Base-by-base conservation (phyloP, 2,797 vertebrate genomes). In the Galagoides demidoff region DNA sequence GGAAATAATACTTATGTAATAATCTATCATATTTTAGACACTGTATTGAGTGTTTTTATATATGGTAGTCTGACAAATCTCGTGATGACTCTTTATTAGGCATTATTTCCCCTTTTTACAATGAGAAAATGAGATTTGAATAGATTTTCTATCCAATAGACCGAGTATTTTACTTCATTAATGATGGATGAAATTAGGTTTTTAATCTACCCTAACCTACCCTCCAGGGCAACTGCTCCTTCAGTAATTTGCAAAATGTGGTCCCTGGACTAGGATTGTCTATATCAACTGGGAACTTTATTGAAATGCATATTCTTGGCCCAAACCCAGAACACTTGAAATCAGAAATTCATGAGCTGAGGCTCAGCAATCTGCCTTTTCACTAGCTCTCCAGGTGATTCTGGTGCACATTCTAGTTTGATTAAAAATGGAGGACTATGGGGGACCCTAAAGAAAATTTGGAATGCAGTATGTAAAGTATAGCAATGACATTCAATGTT, bases 401-500 rank as follows among this genome's bases (percentile, higher is more conserved):
- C 22, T 43, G 7, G 85, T 9, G 9, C 8, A 20, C 8, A 37
- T 13, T 31, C 43, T 59, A 73, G 14, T 55, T 70, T 64, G 16
- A 78, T 93, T 83, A 91, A 96, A 92, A 92, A 87, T 87, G 63
- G 10, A 77, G 31, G 61, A 96, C 39, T 68, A 29, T 49, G 13
- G 34, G 94, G 49, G 27, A 57, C 55, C 74, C 13, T 89, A 73
- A 92, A 90, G 71, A 89, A 43, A 66, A 64, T 52, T 66, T 85
- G 37, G 49, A 93, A 70, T 85, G 20, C 34, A 27, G 85, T 68
- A 45, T 77, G 2, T 59, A 85, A 87, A 87, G 45, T 82, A 86
- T 61, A 93, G 9, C 16, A 86, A 34, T 86, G 37, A 68, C 73
- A 91, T 77, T 85, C 85, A 77, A 68, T 55, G 1, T 71, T 94